Percentiles rank a stretch among this genome's conserved stretches.
Conservation (phyloP, 2,797 vertebrate species). For the Pangasius djambal region DNA sequence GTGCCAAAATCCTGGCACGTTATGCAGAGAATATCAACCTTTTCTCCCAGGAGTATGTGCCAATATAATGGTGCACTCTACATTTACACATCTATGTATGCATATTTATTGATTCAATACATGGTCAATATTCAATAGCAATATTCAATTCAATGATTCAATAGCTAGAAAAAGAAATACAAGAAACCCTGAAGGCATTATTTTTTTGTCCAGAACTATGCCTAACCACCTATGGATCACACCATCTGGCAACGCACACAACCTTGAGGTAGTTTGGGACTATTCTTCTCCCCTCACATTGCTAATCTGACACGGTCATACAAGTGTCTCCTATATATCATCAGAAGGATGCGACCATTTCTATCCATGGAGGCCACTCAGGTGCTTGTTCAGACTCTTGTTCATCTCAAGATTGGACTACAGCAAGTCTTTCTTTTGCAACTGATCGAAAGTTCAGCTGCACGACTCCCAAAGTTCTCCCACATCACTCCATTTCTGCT, state of each 20-base stretch:
- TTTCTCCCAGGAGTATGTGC: neutral
- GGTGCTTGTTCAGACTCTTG: neutral
- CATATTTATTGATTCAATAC: neutral
- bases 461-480: neutral
- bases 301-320: neutral
- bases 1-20: neutral
- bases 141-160: neutral
- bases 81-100: neutral
- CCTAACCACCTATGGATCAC: constrained; percentile 5
- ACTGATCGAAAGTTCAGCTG: neutral
- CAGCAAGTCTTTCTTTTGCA: neutral
- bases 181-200: neutral
- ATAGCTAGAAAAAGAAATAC: neutral
- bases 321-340: neutral
- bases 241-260: constrained; percentile 3
- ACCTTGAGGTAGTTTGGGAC: constrained; percentile 8
- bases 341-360: neutral
- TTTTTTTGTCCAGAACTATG: neutral
- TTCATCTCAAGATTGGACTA: neutral
- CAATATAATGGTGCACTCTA: neutral
- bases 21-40: neutral
- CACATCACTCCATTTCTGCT: neutral
- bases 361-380: neutral
- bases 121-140: neutral
- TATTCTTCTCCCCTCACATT: neutral